phyloP scores from a whole-genome alignment of 2,797 vertebrate species.

The Lateolabrax maculatus region DNA sequence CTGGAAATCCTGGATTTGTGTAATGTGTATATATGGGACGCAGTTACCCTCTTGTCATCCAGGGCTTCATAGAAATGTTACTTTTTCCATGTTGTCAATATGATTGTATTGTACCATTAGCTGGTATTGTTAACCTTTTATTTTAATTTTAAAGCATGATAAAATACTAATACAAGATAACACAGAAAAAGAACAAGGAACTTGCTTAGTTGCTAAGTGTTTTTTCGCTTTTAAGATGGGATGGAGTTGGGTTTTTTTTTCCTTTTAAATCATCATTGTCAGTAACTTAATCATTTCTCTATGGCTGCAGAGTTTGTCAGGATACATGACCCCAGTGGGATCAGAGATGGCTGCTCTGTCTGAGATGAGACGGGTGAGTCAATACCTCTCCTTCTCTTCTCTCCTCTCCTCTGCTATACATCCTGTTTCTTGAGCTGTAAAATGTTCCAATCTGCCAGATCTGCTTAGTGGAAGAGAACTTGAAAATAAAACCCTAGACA shows the following conservation, averaged over 20 bases:
- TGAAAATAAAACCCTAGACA: neutral
- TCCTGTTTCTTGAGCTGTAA: neutral
- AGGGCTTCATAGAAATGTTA: neutral
- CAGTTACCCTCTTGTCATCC: neutral
- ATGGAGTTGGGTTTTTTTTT: neutral
- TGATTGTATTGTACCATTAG: neutral
- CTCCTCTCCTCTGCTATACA: neutral
- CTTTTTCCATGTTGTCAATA: neutral
- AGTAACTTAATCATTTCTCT: constrained; percentile 18
- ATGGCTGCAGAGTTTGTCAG: constrained; percentile 88
- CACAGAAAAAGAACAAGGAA: neutral
- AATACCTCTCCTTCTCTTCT: neutral
- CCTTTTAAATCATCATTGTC: neutral
- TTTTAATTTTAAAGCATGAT: neutral
- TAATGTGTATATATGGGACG: too few species aligned
- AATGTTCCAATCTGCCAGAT: neutral
- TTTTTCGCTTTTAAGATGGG: neutral
- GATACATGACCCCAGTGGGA: constrained; percentile 92
- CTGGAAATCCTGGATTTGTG: neutral
- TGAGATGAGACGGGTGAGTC: constrained; percentile 94
- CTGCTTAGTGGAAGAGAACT: neutral
- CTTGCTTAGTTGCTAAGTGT: neutral
- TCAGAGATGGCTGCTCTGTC: constrained; percentile 90
- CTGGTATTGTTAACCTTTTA: neutral
- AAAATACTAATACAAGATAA: neutral